Evolutionary conservation across 2,797 vertebrate genomes (phyloP), one percentile per base, ranked within the genome.

Genomic region (Artibeus lituratus): DNA sequence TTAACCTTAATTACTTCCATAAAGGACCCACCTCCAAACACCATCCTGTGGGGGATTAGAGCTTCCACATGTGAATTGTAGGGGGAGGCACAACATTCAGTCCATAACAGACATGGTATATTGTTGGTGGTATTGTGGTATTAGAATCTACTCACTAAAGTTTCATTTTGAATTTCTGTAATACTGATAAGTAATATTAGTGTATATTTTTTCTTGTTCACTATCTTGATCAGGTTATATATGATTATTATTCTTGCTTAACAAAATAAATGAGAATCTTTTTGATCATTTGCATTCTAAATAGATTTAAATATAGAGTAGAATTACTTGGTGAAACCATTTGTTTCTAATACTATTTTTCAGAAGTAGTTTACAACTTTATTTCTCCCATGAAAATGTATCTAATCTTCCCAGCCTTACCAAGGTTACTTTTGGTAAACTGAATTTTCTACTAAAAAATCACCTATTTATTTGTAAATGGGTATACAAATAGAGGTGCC

Each of bases 221-320:
- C 39, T 69, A 3, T 51, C 32, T 74, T n/a, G 78, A 67, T 70
- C 70, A 90, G 21, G 32, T 90, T 69, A 57, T 53, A 2, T 67
- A 35, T 47, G 21, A 84, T 22, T 70, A 39, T 53, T 84, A 39
- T 81, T 94, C 18, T 72, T 86, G n/a, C n/a, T 67, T 81, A 39
- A 81, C 76, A 77, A 76, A 92, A 95, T 81, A 11, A 73, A 84
- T 67, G 77, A 93, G 12, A 96, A 69, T 81, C 0, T 55, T 94
- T 86, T 90, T 15, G 1, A 76, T 74, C 8, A 3, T 35, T 73
- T 57, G 55, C 55, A 29, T 73, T 74, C 49, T 90, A 84, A 92
- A 18, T 77, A 87, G 18, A 84, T 39, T 76, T 78, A 82, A 87
- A 74, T 53, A 49, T 80, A 87, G 93, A 76, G n/a, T 85, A 62